These are phyloP conservation scores for Drosophila varians DNA, from an alignment of 1,140 invertebrate species.

Conservation along the genomic window DNA sequence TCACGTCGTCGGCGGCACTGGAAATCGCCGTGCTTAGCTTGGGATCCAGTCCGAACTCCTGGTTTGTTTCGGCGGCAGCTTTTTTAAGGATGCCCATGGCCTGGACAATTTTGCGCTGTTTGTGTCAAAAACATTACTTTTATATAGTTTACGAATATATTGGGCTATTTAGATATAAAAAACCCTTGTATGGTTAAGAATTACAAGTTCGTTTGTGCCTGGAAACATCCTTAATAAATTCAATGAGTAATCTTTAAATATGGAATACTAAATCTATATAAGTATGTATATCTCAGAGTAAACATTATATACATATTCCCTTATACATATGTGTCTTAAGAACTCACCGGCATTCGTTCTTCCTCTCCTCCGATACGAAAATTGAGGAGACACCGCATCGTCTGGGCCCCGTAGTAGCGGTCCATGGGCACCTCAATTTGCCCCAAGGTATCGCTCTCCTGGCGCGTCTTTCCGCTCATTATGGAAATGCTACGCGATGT, in stretches of 20 bases:
- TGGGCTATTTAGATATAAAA: not conserved
- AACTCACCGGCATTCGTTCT: slow-evolving; percentile 95
- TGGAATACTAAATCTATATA: too few species aligned
- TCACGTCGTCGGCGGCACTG: slow-evolving; percentile 97
- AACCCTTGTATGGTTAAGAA: too few species aligned
- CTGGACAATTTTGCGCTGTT: slow-evolving; percentile 92
- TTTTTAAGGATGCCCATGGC: slow-evolving; percentile 99
- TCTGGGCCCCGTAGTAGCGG: slow-evolving; percentile 99
- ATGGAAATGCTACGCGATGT: not conserved
- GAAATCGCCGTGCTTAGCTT: slow-evolving; percentile 94
- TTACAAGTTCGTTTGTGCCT: not conserved
- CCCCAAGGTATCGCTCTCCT: slow-evolving; percentile 96
- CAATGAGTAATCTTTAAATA: too few species aligned
- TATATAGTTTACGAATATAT: not conserved
- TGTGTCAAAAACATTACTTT: not conserved
- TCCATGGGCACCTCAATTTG: slow-evolving; percentile 95
- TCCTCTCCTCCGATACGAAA: slow-evolving; percentile 97
- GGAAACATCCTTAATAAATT: too few species aligned
- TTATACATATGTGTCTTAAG: too few species aligned
- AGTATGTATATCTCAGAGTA: too few species aligned
- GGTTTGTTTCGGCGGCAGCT: slow-evolving; percentile 97
- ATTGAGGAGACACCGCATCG: slow-evolving; percentile 96
- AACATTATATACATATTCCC: too few species aligned
- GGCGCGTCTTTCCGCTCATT: slow-evolving; percentile 74
- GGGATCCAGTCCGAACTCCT: slow-evolving; percentile 94